phyloP scores from a whole-genome alignment of 2,113 vertebrate genomes.

The Tragelaphus strepsiceros region DNA sequence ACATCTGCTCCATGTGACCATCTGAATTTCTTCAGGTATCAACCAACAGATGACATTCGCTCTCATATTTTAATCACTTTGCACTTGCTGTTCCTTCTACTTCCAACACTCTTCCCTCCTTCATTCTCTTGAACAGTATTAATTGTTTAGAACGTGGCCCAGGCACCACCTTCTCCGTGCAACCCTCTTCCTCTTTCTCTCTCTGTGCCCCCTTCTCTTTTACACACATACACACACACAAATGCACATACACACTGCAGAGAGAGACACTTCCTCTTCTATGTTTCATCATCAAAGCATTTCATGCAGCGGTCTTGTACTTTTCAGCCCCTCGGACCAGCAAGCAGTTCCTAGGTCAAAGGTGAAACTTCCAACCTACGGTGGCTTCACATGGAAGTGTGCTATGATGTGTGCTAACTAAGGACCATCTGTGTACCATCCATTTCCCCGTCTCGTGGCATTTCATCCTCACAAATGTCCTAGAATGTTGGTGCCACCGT shows the following conservation, averaged over 20 bases:
- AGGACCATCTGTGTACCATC: background rate
- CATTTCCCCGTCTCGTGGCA: background rate
- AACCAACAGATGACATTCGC: background rate
- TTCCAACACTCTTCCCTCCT: background rate
- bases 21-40: background rate
- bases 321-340: background rate
- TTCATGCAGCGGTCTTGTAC: background rate
- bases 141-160: background rate
- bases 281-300: background rate
- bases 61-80: background rate
- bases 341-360: background rate
- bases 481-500: background rate
- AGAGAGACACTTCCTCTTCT: background rate
- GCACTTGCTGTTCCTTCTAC: background rate
- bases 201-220: background rate
- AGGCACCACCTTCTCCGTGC: background rate
- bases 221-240: background rate
- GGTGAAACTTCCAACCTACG: background rate
- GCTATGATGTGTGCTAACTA: background rate
- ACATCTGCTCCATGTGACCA: background rate
- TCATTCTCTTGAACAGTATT: background rate
- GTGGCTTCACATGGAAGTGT: background rate
- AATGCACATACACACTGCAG: background rate
- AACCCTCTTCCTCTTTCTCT: background rate
- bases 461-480: background rate